phyloP scores from a whole-genome alignment of 2,113 vertebrate genomes.

The Arothron firmamentum region DNA sequence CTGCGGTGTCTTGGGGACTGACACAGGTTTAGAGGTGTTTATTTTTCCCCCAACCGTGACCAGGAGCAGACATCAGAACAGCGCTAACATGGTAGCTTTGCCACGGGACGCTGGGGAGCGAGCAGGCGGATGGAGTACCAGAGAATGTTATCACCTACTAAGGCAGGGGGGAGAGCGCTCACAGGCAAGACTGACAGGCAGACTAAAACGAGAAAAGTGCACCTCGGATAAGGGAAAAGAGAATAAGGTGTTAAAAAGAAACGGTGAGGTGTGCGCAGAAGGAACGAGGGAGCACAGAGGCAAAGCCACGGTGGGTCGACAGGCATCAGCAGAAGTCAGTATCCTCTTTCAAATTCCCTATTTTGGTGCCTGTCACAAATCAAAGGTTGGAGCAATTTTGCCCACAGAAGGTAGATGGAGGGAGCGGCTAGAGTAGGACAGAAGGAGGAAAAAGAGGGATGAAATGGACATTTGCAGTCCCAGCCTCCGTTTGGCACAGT shows the following conservation, averaged over 20 bases:
- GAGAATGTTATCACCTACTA: conserved; percentile 35
- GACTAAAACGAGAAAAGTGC: conserved; percentile 38
- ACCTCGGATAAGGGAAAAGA: conserved; percentile 42
- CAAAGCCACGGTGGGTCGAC: conserved; percentile 57
- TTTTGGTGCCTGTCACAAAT: conserved; percentile 71
- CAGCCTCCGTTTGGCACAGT: background rate
- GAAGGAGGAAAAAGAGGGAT: background rate
- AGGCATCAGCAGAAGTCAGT: conserved; percentile 69
- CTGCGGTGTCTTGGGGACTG: conserved; percentile 62
- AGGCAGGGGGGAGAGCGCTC: conserved; percentile 21
- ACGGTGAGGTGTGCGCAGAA: conserved; percentile 24
- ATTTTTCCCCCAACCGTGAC: conserved; percentile 66
- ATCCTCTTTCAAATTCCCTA: conserved; percentile 75
- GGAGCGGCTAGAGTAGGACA: background rate
- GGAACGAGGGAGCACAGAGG: conserved; percentile 47
- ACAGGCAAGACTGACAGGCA: conserved; percentile 48
- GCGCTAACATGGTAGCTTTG: conserved; percentile 58
- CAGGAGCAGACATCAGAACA: conserved; percentile 64
- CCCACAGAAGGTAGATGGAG: background rate
- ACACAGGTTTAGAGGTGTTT: conserved; percentile 72
- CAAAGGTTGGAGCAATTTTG: conserved; percentile 43
- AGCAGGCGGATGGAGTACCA: conserved; percentile 52
- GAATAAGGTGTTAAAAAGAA: conserved; percentile 25
- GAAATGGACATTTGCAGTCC: background rate
- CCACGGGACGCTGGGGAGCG: conserved; percentile 46